A percentile compares a stretch with the other conserved stretches of the same genome.
Conservation (phyloP, 2,113 vertebrate species). For the Vimba vimba region DNA sequence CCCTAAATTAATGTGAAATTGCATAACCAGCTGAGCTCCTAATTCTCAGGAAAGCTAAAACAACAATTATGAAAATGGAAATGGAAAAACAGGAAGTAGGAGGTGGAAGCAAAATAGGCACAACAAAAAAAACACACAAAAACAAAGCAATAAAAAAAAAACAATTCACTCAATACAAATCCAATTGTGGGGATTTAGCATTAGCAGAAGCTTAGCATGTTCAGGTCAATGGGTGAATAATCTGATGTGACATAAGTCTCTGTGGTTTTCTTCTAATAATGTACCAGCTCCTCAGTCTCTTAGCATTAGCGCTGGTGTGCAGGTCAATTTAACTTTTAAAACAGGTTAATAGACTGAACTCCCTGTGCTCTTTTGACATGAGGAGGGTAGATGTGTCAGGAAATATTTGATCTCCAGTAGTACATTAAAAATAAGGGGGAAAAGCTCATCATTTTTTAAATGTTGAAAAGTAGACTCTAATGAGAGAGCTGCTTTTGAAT, state of each 20-base stretch:
- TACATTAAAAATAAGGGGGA: background rate
- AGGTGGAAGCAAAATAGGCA: background rate
- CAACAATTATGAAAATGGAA: conserved; percentile 31
- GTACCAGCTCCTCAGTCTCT: background rate
- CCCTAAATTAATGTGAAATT: conserved; percentile 38
- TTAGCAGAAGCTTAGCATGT: conserved; percentile 23
- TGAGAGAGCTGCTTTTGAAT: background rate
- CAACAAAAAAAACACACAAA: background rate
- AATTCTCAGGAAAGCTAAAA: conserved; percentile 22
- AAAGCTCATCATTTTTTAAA: background rate
- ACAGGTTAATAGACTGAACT: conserved; percentile 15
- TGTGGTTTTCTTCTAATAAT: background rate
- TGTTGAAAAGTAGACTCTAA: background rate
- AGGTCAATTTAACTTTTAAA: conserved; percentile 32
- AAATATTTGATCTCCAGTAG: background rate
- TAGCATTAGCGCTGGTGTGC: background rate
- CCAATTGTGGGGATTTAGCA: conserved; percentile 23
- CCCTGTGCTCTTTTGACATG: background rate
- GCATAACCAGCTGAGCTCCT: conserved; percentile 22
- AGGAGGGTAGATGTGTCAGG: background rate
- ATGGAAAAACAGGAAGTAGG: background rate
- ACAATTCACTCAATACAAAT: conserved; percentile 23
- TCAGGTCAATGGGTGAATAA: conserved; percentile 30
- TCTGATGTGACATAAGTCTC: conserved; percentile 16
- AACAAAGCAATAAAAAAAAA: background rate